Evolutionary conservation across 2,797 vertebrate genomes (phyloP), one percentile per base, ranked within the genome.

Genomic region (Rhinella marina): DNA sequence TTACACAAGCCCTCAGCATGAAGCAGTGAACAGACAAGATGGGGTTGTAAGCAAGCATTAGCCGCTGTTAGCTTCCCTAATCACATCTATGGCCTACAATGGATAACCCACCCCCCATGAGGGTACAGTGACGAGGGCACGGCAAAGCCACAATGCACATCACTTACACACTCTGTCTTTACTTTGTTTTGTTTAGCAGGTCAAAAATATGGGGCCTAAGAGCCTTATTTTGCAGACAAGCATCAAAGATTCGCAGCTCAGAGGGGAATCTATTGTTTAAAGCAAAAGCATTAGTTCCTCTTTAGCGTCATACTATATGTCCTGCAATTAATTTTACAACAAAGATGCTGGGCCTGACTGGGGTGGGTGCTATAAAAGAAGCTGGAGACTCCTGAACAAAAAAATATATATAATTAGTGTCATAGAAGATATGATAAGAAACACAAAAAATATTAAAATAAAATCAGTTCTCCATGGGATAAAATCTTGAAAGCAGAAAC

Each of bases 11-110:
- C 57, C 79, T 56, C 80, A 86, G 88, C 88, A 89, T 89, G 84
- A 82, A 25, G 78, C 48, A 77, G 70, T 56, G 59, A 89, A 84
- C 17, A 86, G 84, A 75, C 57, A 82, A 72, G 72, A 81, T 41
- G 68, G 70, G 83, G 79, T 89, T 89, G 84, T 89, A 89, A 86
- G 84, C 80, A 86, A 81, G 88, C 79, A 88, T 86, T 88, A 88
- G 48, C 83, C 32, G 84, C 83, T 88, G 88, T 86, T 85, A 86
- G 59, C 88, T 73, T 88, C 88, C 57, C 84, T 88, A 88, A 88
- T 88, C 88, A 88, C 88, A 82, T 88, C 78, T 81, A 66, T 77
- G 23, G 80, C 41, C 78, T 62, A 88, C 88, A 88, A 88, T 88
- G 78, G 68, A 68, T 81, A 86, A 86, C 83, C 68, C 79, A 85